Evolutionary conservation across 2,797 vertebrate genomes (phyloP), one percentile per base, ranked within the genome.

Genomic region (Geotrypetes seraphini): DNA sequence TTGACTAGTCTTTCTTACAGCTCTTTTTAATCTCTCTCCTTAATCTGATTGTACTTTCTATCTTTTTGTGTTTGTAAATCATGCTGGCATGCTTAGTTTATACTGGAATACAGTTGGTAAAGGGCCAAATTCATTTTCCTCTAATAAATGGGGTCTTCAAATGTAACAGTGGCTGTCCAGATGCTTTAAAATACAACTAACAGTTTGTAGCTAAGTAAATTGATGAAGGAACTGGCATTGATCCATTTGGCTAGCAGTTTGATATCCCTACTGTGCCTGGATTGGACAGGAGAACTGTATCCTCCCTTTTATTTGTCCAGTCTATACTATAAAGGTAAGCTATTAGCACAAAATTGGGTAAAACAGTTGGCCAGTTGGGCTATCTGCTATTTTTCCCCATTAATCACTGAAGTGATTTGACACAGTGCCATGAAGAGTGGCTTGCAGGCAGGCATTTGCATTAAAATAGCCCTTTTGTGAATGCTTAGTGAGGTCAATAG

Each of bases 401-500:
- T 56, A 16, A 48, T 47, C 34, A 22, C 11, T 1, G 0, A 25
- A 21, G 16, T 34, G 45, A 40, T 41, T 46, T 43, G 32, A 43
- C 0, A n/a, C 5, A 16, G 17, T 26, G 25, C 26, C 12, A 33
- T 30, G 14, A 32, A 47, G 28, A 33, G 10, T 39, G 27, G 10
- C 47, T 66, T 39, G 33, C 31, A 59, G 50, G 35, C 23, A 52
- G 31, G 12, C 22, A 70, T 69, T 63, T 66, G 25, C 56, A 50
- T 57, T 30, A 61, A 43, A 66, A 42, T 22, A 38, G 34, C 19
- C 12, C 16, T 53, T 56, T 36, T 57, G 42, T 50, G 36, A 37
- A 43, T 1, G 3, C 16, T 35, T 21, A 50, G 50, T 47, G 47
- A 59, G 57, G 59, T 77, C 64, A 75, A 16, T 61, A 66, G 60